Percentiles rank a stretch among this genome's conserved stretches.
These are phyloP conservation scores for Aphidius ervi DNA, from an alignment of 1,140 invertebrate genomes.

Conservation along the genomic window DNA sequence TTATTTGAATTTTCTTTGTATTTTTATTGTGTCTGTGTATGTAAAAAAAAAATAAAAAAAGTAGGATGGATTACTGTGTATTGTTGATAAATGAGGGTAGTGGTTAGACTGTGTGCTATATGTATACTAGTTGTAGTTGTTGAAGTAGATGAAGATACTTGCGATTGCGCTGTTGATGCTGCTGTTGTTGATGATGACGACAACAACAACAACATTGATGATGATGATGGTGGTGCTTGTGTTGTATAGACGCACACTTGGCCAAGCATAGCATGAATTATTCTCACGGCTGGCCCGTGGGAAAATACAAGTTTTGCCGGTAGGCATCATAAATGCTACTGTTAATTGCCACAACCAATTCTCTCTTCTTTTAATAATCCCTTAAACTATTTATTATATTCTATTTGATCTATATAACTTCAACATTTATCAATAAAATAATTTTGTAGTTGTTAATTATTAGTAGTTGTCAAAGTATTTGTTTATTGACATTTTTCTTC, in stretches of 20 bases:
- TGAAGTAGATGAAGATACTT: no score
- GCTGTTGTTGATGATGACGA: conserved; percentile 1
- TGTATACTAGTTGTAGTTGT: no score
- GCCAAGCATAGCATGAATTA: conserved; percentile 44
- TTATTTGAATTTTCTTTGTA: no score
- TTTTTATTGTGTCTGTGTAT: no score
- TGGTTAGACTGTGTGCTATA: no score
- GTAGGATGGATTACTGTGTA: no score
- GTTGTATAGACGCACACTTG: conserved; percentile 27
- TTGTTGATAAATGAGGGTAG: no score
- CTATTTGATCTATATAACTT: background rate
- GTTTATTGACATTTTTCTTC: no score
- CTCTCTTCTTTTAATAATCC: background rate
- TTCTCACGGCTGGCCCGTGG: conserved; percentile 50
- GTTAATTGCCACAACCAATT: conserved; percentile 39
- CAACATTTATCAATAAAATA: background rate
- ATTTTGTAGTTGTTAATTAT: no score
- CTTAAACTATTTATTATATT: background rate
- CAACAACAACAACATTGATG: conserved; percentile 1
- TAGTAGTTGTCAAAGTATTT: background rate
- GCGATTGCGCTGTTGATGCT: background rate
- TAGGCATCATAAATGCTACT: conserved; percentile 45
- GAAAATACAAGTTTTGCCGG: conserved; percentile 48
- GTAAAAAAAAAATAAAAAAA: no score
- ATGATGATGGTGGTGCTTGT: conserved; percentile 13